These are phyloP conservation scores for Nomada goodeniana DNA, from an alignment of 2,888 invertebrate species.

Conservation along the genomic window DNA sequence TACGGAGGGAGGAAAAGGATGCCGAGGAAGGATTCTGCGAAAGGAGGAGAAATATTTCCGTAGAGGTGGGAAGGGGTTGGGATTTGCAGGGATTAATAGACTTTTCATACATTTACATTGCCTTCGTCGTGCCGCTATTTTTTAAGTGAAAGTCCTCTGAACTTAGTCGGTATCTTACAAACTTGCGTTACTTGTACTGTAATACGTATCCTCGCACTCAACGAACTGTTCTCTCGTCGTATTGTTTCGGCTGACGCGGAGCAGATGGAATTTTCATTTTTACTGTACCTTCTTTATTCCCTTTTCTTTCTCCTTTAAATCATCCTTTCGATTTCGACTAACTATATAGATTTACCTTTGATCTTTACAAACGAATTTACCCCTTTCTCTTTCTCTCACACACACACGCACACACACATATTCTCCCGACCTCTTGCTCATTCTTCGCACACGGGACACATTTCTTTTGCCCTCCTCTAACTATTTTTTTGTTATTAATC, in stretches of 20 bases:
- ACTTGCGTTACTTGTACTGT: conserved; percentile 73
- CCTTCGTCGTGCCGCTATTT: conserved; percentile 75
- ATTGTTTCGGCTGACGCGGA: conserved; percentile 39
- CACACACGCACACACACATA: too few species aligned
- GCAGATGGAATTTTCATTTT: conserved; percentile 9
- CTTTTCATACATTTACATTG: conserved; percentile 78
- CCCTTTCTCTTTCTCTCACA: background rate
- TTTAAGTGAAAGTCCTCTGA: conserved; percentile 75
- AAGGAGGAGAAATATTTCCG: conserved; percentile 24
- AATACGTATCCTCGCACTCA: conserved; percentile 75
- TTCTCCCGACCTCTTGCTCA: background rate
- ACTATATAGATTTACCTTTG: background rate
- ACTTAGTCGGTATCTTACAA: conserved; percentile 79
- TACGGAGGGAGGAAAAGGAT: conserved; percentile 72
- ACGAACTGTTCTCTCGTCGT: conserved; percentile 65
- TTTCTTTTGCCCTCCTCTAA: background rate
- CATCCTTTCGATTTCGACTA: too few species aligned
- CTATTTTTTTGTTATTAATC: background rate
- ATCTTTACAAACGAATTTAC: conserved; percentile 3
- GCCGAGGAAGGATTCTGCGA: conserved; percentile 59
- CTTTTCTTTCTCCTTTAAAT: background rate
- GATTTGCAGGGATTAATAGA: conserved; percentile 58
- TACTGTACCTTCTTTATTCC: background rate
- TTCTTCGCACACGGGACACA: conserved; percentile 22
- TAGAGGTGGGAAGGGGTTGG: conserved; percentile 28